Evolutionary conservation across 92 coral and sea anemone species (phyloP).

Genomic region (Siderastrea radians): DNA sequence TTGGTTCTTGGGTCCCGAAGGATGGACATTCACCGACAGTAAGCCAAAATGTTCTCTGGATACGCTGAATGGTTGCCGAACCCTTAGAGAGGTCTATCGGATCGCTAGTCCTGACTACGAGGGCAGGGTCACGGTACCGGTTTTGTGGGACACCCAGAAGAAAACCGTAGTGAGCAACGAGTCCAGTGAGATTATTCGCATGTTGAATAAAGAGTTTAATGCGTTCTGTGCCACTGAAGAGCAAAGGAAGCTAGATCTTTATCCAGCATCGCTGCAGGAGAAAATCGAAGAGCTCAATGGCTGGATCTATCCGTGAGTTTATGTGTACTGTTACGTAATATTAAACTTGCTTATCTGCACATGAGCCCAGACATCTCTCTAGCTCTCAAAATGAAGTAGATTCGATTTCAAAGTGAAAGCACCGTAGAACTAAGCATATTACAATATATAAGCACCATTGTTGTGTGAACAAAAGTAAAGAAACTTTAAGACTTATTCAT

Average conservation of each 20-base stretch:
- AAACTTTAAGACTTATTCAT: too few species aligned
- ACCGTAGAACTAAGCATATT: too few species aligned
- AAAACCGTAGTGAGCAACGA: conserved; percentile 88
- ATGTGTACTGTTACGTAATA: background rate
- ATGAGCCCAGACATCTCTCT: too few species aligned
- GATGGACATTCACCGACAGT: conserved; percentile 86
- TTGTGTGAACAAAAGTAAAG: too few species aligned
- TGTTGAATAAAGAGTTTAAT: conserved; percentile 89
- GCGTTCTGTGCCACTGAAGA: conserved; percentile 88
- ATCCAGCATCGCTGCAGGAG: conserved; percentile 74
- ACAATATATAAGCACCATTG: too few species aligned
- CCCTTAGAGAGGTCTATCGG: conserved; percentile 80
- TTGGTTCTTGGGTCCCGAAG: conserved; percentile 67
- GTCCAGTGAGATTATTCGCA: conserved; percentile 93
- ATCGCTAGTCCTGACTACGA: conserved; percentile 70
- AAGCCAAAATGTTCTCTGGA: conserved; percentile 87
- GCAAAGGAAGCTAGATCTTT: conserved; percentile 84
- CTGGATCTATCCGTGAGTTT: conserved; percentile 91
- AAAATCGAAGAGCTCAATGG: conserved; percentile 85
- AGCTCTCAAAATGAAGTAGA: too few species aligned
- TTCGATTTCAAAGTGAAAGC: too few species aligned
- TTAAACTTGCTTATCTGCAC: too few species aligned
- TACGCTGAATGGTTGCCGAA: conserved; percentile 80
- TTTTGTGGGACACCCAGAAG: conserved; percentile 87
- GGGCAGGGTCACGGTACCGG: conserved; percentile 83